Conservation (phyloP, 2,888 invertebrate species). For the Pyrochroa serraticornis region DNA sequence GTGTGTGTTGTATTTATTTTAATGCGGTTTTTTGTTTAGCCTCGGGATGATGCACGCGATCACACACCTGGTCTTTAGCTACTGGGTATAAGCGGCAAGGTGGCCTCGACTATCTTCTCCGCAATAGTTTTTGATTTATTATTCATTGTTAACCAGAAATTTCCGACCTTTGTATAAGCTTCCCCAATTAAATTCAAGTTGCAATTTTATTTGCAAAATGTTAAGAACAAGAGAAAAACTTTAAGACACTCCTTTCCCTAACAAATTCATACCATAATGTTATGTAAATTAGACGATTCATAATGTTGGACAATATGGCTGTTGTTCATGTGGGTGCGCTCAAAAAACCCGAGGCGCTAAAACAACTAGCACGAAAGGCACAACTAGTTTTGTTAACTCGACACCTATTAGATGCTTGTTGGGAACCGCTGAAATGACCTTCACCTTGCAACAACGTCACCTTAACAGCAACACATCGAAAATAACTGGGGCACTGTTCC, state of each 20-base stretch:
- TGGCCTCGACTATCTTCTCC: slow-evolving; percentile 18
- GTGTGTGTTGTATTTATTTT: slow-evolving; percentile 27
- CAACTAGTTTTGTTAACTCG: no score
- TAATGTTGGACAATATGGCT: neutral
- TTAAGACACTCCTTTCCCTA: slow-evolving; percentile 22
- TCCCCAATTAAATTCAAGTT: neutral
- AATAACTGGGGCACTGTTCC: no score
- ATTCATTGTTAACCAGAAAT: neutral
- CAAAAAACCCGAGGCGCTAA: no score
- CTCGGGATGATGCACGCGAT: slow-evolving; percentile 38
- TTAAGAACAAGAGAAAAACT: slow-evolving; percentile 8
- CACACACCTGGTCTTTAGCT: slow-evolving; percentile 40
- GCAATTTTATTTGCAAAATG: slow-evolving; percentile 14
- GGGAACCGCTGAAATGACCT: no score
- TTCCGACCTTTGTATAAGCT: neutral
- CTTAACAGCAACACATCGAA: no score
- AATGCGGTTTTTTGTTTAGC: slow-evolving; percentile 23
- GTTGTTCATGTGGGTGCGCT: no score
- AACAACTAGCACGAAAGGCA: no score
- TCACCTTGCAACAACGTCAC: no score
- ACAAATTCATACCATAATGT: slow-evolving; percentile 18
- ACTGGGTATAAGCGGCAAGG: slow-evolving; percentile 34
- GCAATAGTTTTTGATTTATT: slow-evolving; percentile 6
- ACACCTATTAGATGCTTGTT: no score
- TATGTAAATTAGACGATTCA: slow-evolving; percentile 19